Evolutionary conservation across 1,140 invertebrate species (phyloP), one percentile per base, ranked within the genome.

Genomic region (Trypoxylus dichotomus): DNA sequence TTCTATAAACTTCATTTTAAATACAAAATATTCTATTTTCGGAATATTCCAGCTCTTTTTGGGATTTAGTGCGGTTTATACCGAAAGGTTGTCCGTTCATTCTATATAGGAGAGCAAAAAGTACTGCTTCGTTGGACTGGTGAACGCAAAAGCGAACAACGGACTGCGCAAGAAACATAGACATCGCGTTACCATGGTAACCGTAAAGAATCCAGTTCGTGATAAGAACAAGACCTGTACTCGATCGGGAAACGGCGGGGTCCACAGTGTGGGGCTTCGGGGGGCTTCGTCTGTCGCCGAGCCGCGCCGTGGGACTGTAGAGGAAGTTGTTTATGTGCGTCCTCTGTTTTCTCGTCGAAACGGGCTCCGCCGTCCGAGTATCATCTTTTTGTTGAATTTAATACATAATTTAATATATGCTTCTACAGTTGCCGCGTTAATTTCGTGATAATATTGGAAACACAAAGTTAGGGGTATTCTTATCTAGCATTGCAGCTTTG

Each of bases 191-290:
- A 41, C 71, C 32, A 73, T 73, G 71, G 71, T 27, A 73, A 73
- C 71, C 71, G 71, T 73, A 73, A 73, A 73, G 71, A 73, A 73
- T 73, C 71, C 71, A 73, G 71, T 73, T 42, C 71, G 71, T 37
- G 71, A 73, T 73, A 73, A 73, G 71, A 73, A 73, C 71, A 73
- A 73, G 71, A 73, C 71, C 71, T 73, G 71, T 73, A 73, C 71
- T 73, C 71, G 71, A 73, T 42, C 29, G 37, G 71, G 71, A 73
- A 73, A 42, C 27, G 71, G 71, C 32, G 37, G 13, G 71, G 32
- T 21, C 27, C 25, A 63, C 60, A 19, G 71, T 42, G 71, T 42
- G 71, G 71, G 71, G 71, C 68, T 29, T 72, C 24, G 24, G 68
- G 68, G n/a, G 68, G 54, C 60, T 19, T 63, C 60, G 60, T 19